phyloP scores from a whole-genome alignment of 2,888 invertebrate genomes.

The Drosophila falleni region DNA sequence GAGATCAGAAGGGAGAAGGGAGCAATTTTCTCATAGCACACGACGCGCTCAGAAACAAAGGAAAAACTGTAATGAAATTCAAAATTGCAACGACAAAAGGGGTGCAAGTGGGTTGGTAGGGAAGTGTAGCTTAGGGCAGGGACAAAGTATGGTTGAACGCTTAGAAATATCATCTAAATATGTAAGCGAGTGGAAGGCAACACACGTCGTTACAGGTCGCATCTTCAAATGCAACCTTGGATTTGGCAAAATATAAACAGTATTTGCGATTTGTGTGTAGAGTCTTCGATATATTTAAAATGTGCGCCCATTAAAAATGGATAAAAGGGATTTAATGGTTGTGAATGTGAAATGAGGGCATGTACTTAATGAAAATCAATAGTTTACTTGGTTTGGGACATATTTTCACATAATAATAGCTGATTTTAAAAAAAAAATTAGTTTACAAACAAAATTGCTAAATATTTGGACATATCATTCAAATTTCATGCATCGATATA shows the following conservation, averaged over 20 bases:
- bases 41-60: conserved; percentile 52
- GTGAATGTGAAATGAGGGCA: conserved; percentile 2
- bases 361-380: neutral
- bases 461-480: neutral
- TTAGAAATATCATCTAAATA: conserved; percentile 66
- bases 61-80: conserved; percentile 72
- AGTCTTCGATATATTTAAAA: conserved; percentile 12
- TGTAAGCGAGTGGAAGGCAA: conserved; percentile 50
- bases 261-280: conserved; percentile 26
- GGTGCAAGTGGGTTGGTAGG: neutral
- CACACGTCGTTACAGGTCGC: conserved; percentile 23
- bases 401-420: neutral
- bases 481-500: conserved; percentile 41
- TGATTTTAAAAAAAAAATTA: no score
- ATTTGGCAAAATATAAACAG: conserved; percentile 37
- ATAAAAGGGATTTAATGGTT: conserved; percentile 2
- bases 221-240: conserved; percentile 48
- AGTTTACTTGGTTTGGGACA: neutral
- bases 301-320: conserved; percentile 13
- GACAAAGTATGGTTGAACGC: conserved; percentile 21
- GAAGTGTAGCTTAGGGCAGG: neutral
- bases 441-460: conserved; percentile 1
- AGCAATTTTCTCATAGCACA: conserved; percentile 52
- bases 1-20: conserved; percentile 2
- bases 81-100: conserved; percentile 56